Evolutionary conservation across 2,797 vertebrate genomes (phyloP).

Genomic region (Alcedo atthis): DNA sequence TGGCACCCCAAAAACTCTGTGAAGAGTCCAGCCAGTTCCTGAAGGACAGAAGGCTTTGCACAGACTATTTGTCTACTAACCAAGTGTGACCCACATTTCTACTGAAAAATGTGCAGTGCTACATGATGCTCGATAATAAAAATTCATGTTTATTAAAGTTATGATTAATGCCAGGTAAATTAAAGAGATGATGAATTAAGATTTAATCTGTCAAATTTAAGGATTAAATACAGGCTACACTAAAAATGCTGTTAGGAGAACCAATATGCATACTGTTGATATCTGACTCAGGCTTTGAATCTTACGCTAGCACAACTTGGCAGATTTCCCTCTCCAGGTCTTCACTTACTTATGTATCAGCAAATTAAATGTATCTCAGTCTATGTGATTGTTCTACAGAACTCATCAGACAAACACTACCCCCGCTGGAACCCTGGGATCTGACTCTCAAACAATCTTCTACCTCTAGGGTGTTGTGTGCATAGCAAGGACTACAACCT

Average conservation of each 20-base stretch:
- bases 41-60: neutral
- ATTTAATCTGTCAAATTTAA: neutral
- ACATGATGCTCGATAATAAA: neutral
- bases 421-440: neutral
- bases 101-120: neutral
- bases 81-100: neutral
- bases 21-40: neutral
- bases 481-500: neutral
- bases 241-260: neutral
- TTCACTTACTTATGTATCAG: neutral
- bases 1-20: neutral
- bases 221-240: neutral
- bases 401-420: neutral
- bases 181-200: neutral
- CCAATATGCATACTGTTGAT: neutral
- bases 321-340: neutral
- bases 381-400: neutral
- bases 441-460: neutral
- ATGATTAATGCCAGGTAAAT: neutral
- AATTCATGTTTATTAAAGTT: neutral
- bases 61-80: neutral
- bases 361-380: neutral
- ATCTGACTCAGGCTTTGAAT: neutral
- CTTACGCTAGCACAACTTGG: neutral
- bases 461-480: neutral